These are phyloP conservation scores for Hippocampus comes DNA, from an alignment of 2,113 vertebrate genomes.

Conservation along the genomic window DNA sequence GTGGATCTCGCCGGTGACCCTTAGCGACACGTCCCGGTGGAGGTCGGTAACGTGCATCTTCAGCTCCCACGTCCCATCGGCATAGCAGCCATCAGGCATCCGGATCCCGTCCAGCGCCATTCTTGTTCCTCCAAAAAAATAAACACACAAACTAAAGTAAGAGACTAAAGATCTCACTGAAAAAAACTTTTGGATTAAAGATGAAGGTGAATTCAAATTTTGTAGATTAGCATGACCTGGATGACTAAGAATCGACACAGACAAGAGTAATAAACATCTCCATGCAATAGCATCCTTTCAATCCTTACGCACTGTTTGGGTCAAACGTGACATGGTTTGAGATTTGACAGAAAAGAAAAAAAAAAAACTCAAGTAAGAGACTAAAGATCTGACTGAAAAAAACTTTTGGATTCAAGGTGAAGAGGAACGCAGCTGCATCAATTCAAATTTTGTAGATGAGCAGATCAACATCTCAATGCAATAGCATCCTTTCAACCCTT, in stretches of 20 bases:
- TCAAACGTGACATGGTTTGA: neutral
- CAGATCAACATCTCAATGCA: neutral
- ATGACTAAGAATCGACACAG: neutral
- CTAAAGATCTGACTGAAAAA: no score
- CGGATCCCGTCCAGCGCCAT: constrained; percentile 98
- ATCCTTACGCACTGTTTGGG: no score
- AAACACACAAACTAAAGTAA: neutral
- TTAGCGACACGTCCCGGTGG: constrained; percentile 87
- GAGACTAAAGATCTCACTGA: neutral
- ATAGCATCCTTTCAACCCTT: neutral
- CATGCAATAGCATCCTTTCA: neutral
- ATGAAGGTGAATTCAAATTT: neutral
- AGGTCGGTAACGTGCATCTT: constrained; percentile 95
- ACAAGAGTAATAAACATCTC: no score
- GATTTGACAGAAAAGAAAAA: neutral
- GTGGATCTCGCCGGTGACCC: constrained; percentile 95
- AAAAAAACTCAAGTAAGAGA: no score
- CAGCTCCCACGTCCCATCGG: constrained; percentile 96
- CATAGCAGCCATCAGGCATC: constrained; percentile 99
- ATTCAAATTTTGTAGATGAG: no score
- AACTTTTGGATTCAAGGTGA: no score
- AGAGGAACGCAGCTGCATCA: no score
- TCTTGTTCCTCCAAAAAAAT: constrained; percentile 35
- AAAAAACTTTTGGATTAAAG: neutral
- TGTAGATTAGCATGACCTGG: no score